Base-by-base conservation (phyloP, 1,140 invertebrate genomes). In the Plutomurus gul region DNA sequence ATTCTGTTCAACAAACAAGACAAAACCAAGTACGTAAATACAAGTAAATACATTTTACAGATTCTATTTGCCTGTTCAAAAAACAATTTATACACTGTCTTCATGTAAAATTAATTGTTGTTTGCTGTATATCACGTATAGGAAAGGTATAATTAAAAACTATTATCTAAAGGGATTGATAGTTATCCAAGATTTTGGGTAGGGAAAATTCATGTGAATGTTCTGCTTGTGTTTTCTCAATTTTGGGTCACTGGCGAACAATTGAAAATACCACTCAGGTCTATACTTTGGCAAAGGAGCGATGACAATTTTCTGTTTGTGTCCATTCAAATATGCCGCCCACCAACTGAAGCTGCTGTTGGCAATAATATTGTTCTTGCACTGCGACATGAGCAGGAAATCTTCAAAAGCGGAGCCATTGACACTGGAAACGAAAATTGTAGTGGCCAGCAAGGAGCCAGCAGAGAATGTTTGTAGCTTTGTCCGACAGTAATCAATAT, bases 261-360 rank as follows among this genome's bases (percentile, higher is more conserved):
- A 47, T 16, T 13, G 47, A 43, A 8, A 8, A 37, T 40, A 72
- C 70, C 70, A 72, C 25, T 72, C 36, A 10, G 4, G 36, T 72
- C 18, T 20, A 27, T 72, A 46, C 27, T 43, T 74, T 18, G 72
- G 75, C 10, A 27, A 33, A 3, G 70, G 47, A 79, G 78, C 72
- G 20, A 79, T 46, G 25, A 79, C 40, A 20, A 79, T 49, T 71
- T 79, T 75, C 20, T 43, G 30, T 39, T 33, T 20, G 37, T 60
- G 25, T 65, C 22, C 13, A 43, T 37, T 79, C 39, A 79, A 39
- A 70, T 74, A 79, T 13, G 78, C 78, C 20, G 78, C 78, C 78
- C 78, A 79, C 78, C 78, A 79, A 30, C 37, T 47, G 46, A 79
- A 79, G 30, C 70, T 79, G 47, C 78, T 79, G 30, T 75, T 79